Conservation (phyloP, 2,113 vertebrate species). For the Triplophysa dalaica region DNA sequence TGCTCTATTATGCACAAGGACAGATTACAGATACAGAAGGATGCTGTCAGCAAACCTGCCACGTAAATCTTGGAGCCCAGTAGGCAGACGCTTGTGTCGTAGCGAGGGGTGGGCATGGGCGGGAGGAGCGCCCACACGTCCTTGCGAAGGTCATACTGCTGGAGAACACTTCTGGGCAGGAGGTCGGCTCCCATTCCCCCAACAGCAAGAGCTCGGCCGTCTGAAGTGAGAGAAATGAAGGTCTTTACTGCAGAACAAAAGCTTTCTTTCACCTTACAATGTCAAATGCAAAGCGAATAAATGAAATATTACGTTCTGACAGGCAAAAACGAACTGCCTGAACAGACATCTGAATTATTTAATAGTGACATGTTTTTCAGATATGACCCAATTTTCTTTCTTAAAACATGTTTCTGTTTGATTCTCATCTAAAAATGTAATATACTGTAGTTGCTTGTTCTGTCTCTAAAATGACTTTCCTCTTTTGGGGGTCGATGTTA, state of each 20-base stretch:
- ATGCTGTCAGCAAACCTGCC: slow-evolving; percentile 71
- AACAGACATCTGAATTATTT: neutral
- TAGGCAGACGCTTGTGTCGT: slow-evolving; percentile 85
- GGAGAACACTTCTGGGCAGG: slow-evolving; percentile 87
- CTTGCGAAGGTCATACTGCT: slow-evolving; percentile 94
- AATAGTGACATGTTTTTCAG: slow-evolving; percentile 6
- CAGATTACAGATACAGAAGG: slow-evolving; percentile 29
- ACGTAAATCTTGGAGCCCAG: slow-evolving; percentile 91
- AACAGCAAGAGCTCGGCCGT: slow-evolving; percentile 85
- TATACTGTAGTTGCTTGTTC: too few relatives aligned
- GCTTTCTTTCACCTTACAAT: slow-evolving; percentile 15
- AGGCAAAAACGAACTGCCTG: neutral
- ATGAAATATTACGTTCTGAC: slow-evolving; percentile 4
- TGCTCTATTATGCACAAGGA: slow-evolving; percentile 19
- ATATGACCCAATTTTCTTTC: neutral
- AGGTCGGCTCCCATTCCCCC: slow-evolving; percentile 95
- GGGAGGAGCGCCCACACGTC: slow-evolving; percentile 94
- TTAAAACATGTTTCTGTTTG: neutral
- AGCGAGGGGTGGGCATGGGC: slow-evolving; percentile 90
- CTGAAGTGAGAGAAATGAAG: slow-evolving; percentile 65
- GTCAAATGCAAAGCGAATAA: slow-evolving; percentile 4
- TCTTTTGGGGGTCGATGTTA: too few relatives aligned
- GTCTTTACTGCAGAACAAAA: neutral
- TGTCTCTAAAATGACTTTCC: too few relatives aligned
- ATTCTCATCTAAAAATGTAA: too few relatives aligned